Conservation (phyloP, 2,888 invertebrate species). For the Elgonia sp. region DNA sequence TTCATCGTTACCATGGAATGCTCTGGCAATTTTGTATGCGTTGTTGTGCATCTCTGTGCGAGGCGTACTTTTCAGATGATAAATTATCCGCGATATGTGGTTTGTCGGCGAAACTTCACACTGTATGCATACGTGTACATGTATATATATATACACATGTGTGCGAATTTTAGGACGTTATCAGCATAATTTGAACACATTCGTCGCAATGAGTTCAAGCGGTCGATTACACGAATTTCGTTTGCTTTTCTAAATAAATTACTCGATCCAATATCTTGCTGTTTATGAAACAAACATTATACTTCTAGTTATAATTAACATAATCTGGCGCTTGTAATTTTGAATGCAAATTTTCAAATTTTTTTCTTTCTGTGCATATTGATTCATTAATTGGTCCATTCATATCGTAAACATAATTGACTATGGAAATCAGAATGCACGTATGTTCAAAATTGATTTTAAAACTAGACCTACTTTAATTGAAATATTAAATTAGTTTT, state of each 20-base stretch:
- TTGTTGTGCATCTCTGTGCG: conserved; percentile 58
- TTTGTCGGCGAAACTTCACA: conserved; percentile 70
- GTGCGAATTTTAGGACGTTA: conserved; percentile 66
- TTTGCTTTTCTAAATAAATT: conserved; percentile 65
- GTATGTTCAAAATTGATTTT: neutral
- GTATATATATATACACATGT: conserved; percentile 13
- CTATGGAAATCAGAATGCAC: neutral
- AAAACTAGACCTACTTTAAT: too few species aligned
- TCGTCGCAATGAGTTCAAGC: conserved; percentile 63
- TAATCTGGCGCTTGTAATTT: conserved; percentile 28
- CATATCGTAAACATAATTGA: too few species aligned
- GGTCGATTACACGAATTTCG: conserved; percentile 67
- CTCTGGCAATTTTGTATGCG: conserved; percentile 70
- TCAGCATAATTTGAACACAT: conserved; percentile 74
- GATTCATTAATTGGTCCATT: too few species aligned
- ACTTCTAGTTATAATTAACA: conserved; percentile 40
- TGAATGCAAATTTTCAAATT: conserved; percentile 12
- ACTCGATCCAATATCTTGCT: conserved; percentile 40
- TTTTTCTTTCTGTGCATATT: neutral
- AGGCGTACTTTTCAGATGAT: conserved; percentile 73
- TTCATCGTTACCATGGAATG: conserved; percentile 68
- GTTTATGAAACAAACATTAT: conserved; percentile 45
- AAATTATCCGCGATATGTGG: conserved; percentile 75
- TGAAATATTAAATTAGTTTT: neutral
- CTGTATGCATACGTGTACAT: conserved; percentile 31